A percentile compares a stretch with the other conserved stretches of the same genome.
Evolutionary conservation across 1,140 invertebrate species (phyloP).

Genomic region (Pseudoatta argentina): DNA sequence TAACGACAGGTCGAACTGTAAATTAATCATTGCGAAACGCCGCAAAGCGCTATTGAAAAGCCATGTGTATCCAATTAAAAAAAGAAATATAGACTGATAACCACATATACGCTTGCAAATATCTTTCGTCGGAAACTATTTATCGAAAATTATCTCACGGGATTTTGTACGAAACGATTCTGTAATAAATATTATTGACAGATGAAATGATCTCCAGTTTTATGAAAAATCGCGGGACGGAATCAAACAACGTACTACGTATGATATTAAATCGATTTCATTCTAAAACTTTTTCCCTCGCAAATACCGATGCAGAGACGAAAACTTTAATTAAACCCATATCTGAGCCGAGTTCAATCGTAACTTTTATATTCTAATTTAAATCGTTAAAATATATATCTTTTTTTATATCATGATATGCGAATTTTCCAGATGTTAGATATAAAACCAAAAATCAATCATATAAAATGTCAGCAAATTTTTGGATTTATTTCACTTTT

Average conservation of each 20-base stretch:
- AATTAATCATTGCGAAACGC: conserved; percentile 39
- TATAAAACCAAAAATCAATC: conserved; percentile 10
- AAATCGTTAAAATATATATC: not conserved
- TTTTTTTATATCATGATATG: not conserved
- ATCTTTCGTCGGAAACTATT: not conserved
- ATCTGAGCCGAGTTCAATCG: not conserved
- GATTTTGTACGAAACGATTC: not conserved
- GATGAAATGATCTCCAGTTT: not conserved
- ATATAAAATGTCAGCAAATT: not conserved
- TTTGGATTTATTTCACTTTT: conserved; percentile 28
- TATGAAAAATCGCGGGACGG: not conserved
- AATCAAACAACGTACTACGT: not conserved
- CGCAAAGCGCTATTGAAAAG: conserved; percentile 29
- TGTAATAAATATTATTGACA: conserved; percentile 36
- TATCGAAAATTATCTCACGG: conserved; percentile 29
- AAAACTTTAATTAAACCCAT: conserved; percentile 34
- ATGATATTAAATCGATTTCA: conserved; percentile 7
- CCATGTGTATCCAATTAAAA: conserved; percentile 25
- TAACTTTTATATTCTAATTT: conserved; percentile 31
- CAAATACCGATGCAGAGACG: conserved; percentile 1
- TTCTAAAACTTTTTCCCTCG: not conserved
- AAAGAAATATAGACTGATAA: not conserved
- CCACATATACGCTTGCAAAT: not conserved
- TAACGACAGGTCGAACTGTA: conserved; percentile 20
- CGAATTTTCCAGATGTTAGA: not conserved